Evolutionary conservation across 2,888 invertebrate genomes (phyloP), one percentile per base, ranked within the genome.

Genomic region (Dendrolimus pini): DNA sequence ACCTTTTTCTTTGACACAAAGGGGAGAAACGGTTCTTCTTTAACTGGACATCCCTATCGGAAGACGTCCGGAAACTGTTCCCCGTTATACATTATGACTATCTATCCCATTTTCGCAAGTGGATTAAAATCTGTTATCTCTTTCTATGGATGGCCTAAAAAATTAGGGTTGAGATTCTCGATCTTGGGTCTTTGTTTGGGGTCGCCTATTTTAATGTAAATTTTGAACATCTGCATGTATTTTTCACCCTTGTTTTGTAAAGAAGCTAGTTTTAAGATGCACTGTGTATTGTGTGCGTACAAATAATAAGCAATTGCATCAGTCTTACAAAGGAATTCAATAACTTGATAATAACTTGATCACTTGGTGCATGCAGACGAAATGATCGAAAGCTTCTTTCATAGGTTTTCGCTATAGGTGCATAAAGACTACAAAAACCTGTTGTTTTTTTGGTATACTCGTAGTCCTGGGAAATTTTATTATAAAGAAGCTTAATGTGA

Each of bases 1-100:
- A 66, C 56, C n/a, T 57, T 55, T 59, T 62, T 58, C 62, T 62
- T 66, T 65, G 59, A 54, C 60, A 56, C 61, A 57, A 59, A 63
- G 71, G 71, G 71, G 74, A 64, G 64, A 69, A 71, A 68, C 71
- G 72, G 84, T 64, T 80, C 83, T 74, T 71, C 67, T 71, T 77
- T 76, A 59, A 61, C 65, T 75, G 67, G 76, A 60, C 64, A 69
- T 70, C 74, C 79, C 77, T 66, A 62, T 74, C 78, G 78, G 82
- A 85, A 85, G 83, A 80, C 72, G 71, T 70, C 80, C 83, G 83
- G 82, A 85, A 78, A 75, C 77, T 64, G 77, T 78, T 71, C 77
- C 79, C 86, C 84, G 85, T 86, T 85, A 83, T 68, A 61, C 61
- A 63, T 65, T 65, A 62, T 60, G 60, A 64, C 67, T 56, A 61